These are phyloP conservation scores for Andrena camellia DNA, from an alignment of 2,888 invertebrate genomes.

Conservation along the genomic window DNA sequence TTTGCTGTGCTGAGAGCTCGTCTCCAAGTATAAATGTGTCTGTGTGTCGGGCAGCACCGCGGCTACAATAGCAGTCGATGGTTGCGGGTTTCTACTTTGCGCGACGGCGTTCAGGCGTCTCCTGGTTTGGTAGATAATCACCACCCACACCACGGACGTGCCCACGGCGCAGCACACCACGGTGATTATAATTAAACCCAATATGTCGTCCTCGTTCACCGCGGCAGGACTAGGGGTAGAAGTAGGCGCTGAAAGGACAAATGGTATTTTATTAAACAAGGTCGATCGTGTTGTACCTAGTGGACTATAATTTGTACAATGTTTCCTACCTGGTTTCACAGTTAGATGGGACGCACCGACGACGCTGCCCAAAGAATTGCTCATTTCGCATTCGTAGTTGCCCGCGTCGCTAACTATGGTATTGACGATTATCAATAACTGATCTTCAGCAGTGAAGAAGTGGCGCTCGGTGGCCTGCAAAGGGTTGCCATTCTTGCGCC, in stretches of 20 bases:
- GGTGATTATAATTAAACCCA: conserved; percentile 95
- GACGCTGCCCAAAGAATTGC: conserved; percentile 93
- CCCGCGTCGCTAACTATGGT: conserved; percentile 93
- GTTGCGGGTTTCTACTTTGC: conserved; percentile 66
- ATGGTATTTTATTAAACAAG: neutral
- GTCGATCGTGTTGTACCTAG: neutral
- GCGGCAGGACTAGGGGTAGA: conserved; percentile 82
- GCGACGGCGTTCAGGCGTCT: conserved; percentile 87
- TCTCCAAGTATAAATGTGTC: conserved; percentile 87
- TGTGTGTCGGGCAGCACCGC: conserved; percentile 77
- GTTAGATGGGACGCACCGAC: conserved; percentile 90
- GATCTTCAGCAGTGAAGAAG: conserved; percentile 94
- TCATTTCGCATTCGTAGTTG: conserved; percentile 95
- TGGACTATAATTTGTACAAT: neutral
- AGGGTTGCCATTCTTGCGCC: conserved; percentile 94
- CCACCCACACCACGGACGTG: conserved; percentile 96
- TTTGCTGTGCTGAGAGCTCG: conserved; percentile 91
- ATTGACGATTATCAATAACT: conserved; percentile 94
- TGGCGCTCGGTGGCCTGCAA: conserved; percentile 92
- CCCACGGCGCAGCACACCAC: conserved; percentile 96
- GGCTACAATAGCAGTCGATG: conserved; percentile 54
- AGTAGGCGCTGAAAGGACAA: conserved; percentile 84
- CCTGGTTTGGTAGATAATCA: conserved; percentile 94
- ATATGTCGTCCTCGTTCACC: conserved; percentile 90
- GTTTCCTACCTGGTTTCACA: conserved; percentile 88